Percentiles rank a stretch among this genome's conserved stretches.
Conservation (phyloP, 2,113 vertebrate species). For the Salvelinus fontinalis region DNA sequence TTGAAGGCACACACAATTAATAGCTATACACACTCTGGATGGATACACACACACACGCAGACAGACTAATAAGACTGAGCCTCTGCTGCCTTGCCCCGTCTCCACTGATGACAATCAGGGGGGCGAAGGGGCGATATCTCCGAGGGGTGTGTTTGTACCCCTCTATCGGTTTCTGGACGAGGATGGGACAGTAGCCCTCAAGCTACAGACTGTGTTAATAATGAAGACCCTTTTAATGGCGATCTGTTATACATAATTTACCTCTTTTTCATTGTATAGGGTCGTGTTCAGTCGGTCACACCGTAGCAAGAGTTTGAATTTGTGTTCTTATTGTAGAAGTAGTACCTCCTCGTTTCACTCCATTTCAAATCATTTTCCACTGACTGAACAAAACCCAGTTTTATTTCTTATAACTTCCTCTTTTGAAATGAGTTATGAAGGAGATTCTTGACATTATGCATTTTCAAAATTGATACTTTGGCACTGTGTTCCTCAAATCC, state of each 20-base stretch:
- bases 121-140: neutral
- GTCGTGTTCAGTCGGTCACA: too few relatives aligned
- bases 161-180: neutral
- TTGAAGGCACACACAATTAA: neutral
- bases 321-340: neutral
- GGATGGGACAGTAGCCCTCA: neutral
- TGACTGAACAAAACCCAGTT: neutral
- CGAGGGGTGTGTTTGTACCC: constrained; percentile 6
- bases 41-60: neutral
- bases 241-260: too few relatives aligned
- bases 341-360: constrained; percentile 3
- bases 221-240: neutral
- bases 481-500: neutral
- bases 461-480: constrained; percentile 14
- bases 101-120: constrained; percentile 12
- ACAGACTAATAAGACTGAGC: constrained; percentile 22
- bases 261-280: too few relatives aligned
- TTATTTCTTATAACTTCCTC: neutral
- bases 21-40: neutral
- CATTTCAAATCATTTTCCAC: neutral
- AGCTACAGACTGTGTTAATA: neutral
- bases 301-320: too few relatives aligned
- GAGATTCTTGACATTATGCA: neutral
- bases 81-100: constrained; percentile 49
- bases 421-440: constrained; percentile 7